Conservation (phyloP, 2,888 invertebrate genomes). For the Epinotia bilunana region DNA sequence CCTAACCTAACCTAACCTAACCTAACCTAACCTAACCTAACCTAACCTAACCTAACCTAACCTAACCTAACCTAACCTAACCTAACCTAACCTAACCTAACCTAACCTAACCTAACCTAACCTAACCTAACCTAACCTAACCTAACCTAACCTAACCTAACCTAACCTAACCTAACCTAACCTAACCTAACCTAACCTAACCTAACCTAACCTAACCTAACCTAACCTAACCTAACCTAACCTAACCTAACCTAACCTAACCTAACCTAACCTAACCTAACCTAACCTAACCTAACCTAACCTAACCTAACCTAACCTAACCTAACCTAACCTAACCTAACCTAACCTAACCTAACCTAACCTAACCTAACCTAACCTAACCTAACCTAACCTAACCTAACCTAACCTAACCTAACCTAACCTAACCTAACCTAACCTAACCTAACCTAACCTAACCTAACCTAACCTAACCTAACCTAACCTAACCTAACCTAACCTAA, state of each 20-base stretch:
- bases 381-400: conserved; percentile 20
- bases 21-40: conserved; percentile 22
- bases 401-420: conserved; percentile 15
- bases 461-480: conserved; percentile 43
- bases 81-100: conserved; percentile 22
- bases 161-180: conserved; percentile 22
- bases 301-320: conserved; percentile 14
- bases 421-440: conserved; percentile 15
- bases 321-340: conserved; percentile 18
- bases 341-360: conserved; percentile 28
- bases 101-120: conserved; percentile 19
- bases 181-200: conserved; percentile 22
- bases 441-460: conserved; percentile 13
- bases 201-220: conserved; percentile 22
- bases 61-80: conserved; percentile 22
- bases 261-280: conserved; percentile 22
- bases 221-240: conserved; percentile 22
- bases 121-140: conserved; percentile 22
- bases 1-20: conserved; percentile 21
- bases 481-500: conserved; percentile 39
- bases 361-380: conserved; percentile 30
- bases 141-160: conserved; percentile 22
- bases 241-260: conserved; percentile 20
- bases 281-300: conserved; percentile 21
- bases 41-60: conserved; percentile 22